phyloP scores from a whole-genome alignment of 2,888 invertebrate genomes.

The Thecocarcelia acutangulata region DNA sequence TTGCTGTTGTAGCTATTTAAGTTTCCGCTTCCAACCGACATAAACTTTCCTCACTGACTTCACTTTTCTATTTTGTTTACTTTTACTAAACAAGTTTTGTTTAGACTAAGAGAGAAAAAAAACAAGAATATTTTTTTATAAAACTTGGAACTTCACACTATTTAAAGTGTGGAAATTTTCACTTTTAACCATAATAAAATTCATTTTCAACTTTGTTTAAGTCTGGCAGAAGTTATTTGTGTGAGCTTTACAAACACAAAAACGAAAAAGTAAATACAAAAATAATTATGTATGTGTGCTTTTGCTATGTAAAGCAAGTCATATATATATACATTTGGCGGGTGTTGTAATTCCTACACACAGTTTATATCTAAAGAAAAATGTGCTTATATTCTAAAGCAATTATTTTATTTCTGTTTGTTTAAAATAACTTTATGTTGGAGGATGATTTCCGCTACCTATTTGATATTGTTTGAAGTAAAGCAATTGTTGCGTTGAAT shows the following conservation, averaged over 20 bases:
- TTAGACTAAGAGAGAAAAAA: constrained; percentile 17
- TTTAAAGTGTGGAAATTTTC: constrained; percentile 78
- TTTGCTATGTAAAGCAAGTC: too few relatives aligned
- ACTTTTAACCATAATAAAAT: constrained; percentile 78
- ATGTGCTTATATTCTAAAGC: neutral
- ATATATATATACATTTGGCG: neutral
- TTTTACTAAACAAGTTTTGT: constrained; percentile 36
- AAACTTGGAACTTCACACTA: constrained; percentile 71
- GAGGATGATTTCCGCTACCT: too few relatives aligned
- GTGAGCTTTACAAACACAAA: constrained; percentile 27
- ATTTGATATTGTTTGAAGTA: too few relatives aligned
- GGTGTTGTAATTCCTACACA: too few relatives aligned
- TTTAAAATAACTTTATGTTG: too few relatives aligned
- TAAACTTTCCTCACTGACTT: constrained; percentile 16
- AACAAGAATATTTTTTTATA: constrained; percentile 35
- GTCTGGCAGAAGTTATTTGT: constrained; percentile 23
- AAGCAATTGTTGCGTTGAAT: too few relatives aligned
- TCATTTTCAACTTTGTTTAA: constrained; percentile 72
- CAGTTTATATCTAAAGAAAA: neutral
- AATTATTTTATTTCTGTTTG: constrained; percentile 37
- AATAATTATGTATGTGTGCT: too few relatives aligned
- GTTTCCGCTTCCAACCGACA: constrained; percentile 11
- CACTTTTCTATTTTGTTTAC: constrained; percentile 19
- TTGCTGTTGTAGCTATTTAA: constrained; percentile 7
- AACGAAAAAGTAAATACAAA: neutral